Evolutionary conservation across 2,797 vertebrate species (phyloP).

Genomic region (Prunella strophiata): DNA sequence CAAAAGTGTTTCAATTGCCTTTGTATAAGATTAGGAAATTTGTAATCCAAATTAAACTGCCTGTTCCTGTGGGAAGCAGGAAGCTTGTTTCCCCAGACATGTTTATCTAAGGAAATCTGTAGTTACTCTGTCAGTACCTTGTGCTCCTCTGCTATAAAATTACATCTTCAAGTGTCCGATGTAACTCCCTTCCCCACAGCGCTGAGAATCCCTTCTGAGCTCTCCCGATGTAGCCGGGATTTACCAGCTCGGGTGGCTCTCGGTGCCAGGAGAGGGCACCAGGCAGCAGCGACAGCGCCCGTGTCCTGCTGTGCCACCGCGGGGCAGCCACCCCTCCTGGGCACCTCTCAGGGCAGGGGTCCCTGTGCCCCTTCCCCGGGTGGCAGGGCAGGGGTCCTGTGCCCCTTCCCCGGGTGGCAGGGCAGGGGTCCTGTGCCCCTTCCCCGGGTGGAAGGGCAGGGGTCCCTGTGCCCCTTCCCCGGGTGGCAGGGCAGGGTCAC

Average conservation of each 20-base stretch:
- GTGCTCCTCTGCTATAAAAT: background rate
- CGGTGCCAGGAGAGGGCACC: conserved; percentile 57
- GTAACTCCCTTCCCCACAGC: background rate
- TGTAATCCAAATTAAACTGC: background rate
- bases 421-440: too few species aligned
- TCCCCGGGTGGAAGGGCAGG: too few species aligned
- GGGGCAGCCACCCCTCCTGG: background rate
- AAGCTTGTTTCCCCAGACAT: background rate
- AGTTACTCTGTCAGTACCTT: background rate
- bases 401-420: too few species aligned
- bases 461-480: too few species aligned
- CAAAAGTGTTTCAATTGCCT: background rate
- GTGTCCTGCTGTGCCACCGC: background rate
- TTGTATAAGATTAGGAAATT: background rate
- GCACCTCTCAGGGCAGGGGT: too few species aligned
- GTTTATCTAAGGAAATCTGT: background rate
- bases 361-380: too few species aligned
- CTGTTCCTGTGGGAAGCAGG: background rate
- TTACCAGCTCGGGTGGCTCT: fast-evolving
- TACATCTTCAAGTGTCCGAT: background rate
- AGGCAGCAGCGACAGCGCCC: background rate
- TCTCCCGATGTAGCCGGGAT: fast-evolving
- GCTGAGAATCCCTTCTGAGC: fast-evolving
- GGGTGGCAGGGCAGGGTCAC: too few species aligned
- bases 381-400: too few species aligned